Conservation (phyloP, 2,113 vertebrate genomes). For the Hemiscyllium ocellatum region DNA sequence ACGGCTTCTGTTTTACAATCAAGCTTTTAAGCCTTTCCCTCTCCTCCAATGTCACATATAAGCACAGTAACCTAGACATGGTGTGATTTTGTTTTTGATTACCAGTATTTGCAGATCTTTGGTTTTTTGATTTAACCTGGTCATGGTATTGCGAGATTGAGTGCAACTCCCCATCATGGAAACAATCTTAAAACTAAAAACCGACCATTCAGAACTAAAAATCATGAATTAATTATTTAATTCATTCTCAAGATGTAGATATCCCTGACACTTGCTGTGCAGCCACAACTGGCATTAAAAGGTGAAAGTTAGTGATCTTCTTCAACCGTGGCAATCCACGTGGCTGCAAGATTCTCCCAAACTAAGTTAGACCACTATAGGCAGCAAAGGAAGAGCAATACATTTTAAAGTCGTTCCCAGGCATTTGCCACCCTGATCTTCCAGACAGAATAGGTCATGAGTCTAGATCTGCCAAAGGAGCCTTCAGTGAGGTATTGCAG, state of each 20-base stretch:
- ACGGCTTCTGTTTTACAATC: background rate
- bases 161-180: background rate
- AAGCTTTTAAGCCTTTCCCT: background rate
- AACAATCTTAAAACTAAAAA: background rate
- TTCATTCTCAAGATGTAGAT: background rate
- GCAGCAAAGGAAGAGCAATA: background rate
- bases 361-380: background rate
- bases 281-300: background rate
- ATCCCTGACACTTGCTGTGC: background rate
- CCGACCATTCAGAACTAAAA: background rate
- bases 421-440: background rate
- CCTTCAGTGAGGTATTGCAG: background rate
- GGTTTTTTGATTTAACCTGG: background rate
- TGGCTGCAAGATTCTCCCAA: background rate
- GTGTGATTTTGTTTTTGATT: no score
- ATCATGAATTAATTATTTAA: background rate
- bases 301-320: background rate
- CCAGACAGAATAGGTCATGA: background rate
- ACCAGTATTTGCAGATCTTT: no score
- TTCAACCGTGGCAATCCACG: background rate
- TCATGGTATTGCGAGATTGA: background rate
- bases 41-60: background rate
- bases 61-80: background rate
- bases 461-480: background rate
- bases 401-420: background rate